These are phyloP conservation scores for Mya arenaria DNA, from an alignment of 1,140 invertebrate species.

Conservation along the genomic window DNA sequence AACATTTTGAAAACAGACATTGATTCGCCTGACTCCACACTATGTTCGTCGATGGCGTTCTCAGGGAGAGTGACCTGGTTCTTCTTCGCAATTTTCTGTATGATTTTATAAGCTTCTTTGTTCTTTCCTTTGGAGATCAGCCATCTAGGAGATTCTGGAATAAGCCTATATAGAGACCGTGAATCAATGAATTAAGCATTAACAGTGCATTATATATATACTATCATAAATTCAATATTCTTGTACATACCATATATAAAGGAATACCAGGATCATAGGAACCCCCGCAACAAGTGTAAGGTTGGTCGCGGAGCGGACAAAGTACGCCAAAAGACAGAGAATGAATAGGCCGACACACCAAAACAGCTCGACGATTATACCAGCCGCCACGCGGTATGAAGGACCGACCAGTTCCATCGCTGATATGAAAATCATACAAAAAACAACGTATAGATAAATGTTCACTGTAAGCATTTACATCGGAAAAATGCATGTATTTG, in stretches of 20 bases:
- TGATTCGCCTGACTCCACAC: background rate
- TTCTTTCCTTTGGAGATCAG: conserved; percentile 55
- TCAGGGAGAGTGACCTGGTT: conserved; percentile 66
- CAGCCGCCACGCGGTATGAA: conserved; percentile 85
- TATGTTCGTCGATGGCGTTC: conserved; percentile 37
- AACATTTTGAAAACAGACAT: conserved; percentile 74
- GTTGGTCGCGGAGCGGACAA: conserved; percentile 86
- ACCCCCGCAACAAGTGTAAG: conserved; percentile 89
- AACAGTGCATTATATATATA: conserved; percentile 81
- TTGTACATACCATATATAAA: conserved; percentile 82
- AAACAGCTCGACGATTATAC: conserved; percentile 87
- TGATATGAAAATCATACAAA: background rate
- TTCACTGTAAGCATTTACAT: too few species aligned
- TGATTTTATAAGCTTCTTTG: conserved; percentile 59
- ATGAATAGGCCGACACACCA: conserved; percentile 87
- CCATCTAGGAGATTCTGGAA: conserved; percentile 70
- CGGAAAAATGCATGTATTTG: background rate
- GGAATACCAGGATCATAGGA: conserved; percentile 87
- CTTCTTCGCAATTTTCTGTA: conserved; percentile 66
- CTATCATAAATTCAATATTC: background rate
- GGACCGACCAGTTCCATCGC: conserved; percentile 76
- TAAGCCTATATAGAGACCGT: conserved; percentile 41
- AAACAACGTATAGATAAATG: background rate
- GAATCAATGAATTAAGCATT: conserved; percentile 82
- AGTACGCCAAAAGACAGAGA: conserved; percentile 85